phyloP scores from a whole-genome alignment of 2,113 vertebrate species.

The Protomyctophum bolini region DNA sequence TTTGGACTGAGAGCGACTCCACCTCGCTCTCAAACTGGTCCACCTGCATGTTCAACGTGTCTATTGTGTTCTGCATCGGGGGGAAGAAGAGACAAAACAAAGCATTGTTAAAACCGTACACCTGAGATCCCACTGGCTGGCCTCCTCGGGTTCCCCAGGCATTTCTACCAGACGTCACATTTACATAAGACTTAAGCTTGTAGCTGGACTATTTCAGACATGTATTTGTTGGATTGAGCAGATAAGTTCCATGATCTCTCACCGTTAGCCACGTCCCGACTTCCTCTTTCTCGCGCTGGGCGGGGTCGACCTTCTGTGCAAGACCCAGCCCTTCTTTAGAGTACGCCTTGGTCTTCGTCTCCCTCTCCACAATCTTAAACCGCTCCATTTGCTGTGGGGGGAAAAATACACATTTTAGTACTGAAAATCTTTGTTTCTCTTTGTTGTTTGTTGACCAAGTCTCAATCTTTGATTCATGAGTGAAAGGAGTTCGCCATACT shows the following conservation, averaged over 20 bases:
- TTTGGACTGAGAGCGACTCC: slow-evolving; percentile 90
- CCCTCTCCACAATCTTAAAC: slow-evolving; percentile 91
- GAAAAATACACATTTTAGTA: background rate
- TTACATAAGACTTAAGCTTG: too few species aligned
- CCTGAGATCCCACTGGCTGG: too few species aligned
- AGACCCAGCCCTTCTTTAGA: slow-evolving; percentile 91
- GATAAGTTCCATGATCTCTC: slow-evolving; percentile 1
- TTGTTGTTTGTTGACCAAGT: too few species aligned
- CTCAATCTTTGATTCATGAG: too few species aligned
- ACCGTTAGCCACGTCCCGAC: slow-evolving; percentile 90
- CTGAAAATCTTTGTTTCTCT: too few species aligned
- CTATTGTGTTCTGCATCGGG: slow-evolving; percentile 82
- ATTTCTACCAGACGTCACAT: too few species aligned
- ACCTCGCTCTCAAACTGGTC: slow-evolving; percentile 94
- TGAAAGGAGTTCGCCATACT: too few species aligned
- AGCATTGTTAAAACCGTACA: background rate
- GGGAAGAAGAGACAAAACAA: background rate
- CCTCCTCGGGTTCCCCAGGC: too few species aligned
- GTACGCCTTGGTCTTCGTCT: slow-evolving; percentile 94
- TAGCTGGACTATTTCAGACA: too few species aligned
- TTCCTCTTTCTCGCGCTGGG: slow-evolving; percentile 91
- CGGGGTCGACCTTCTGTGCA: slow-evolving; percentile 91
- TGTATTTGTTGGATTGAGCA: too few species aligned
- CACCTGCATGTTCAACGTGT: slow-evolving; percentile 94
- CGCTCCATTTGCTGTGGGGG: slow-evolving; percentile 90